Evolutionary conservation across 2,888 invertebrate species (phyloP), one percentile per base, ranked within the genome.

Genomic region (Andricus quercusramuli): DNA sequence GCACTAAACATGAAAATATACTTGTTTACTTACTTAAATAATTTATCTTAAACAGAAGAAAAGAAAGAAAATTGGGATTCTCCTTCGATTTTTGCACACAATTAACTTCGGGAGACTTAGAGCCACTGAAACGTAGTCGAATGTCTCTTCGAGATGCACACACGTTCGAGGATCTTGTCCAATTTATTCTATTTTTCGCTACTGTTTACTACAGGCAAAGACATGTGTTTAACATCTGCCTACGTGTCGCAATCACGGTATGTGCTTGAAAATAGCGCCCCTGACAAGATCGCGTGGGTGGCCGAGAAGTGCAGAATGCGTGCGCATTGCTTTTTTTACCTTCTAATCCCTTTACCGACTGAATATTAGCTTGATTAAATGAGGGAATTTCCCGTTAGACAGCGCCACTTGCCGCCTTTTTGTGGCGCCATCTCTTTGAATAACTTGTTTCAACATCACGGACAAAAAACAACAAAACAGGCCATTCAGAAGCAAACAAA

Each of bases 211-310:
- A 78, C 78, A 66, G 37, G 32, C 47, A 17, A 62, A 78, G 70
- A 80, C 79, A 80, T 77, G 77, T 80, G 82, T 68, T 82, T 51
- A 65, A 80, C 79, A 80, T 77, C 77, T 80, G 78, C 65, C 77
- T 41, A 62, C 78, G 76, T 79, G 77, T 80, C 78, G 79, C 78
- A 79, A 79, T 68, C 56, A 47, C 44, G 51, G 79, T 77, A 79
- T 20, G 78, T 70, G 51, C 67, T 79, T 77, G 47, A 79, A 82
- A 82, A 82, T 79, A 82, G 77, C 78, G 22, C 47, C 65, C 66
- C 78, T 67, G n/a, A 51, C 37, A 56, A 66, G n/a, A 56, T 68
- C 80, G 47, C 68, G 70, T 74, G 77, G 80, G 78, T 64, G 76
- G 78, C 78, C 66, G n/a, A 20, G 56, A 74, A 78, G 76, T 62